Base-by-base conservation (phyloP, 2,888 invertebrate species). In the Trichogramma evanescens region DNA sequence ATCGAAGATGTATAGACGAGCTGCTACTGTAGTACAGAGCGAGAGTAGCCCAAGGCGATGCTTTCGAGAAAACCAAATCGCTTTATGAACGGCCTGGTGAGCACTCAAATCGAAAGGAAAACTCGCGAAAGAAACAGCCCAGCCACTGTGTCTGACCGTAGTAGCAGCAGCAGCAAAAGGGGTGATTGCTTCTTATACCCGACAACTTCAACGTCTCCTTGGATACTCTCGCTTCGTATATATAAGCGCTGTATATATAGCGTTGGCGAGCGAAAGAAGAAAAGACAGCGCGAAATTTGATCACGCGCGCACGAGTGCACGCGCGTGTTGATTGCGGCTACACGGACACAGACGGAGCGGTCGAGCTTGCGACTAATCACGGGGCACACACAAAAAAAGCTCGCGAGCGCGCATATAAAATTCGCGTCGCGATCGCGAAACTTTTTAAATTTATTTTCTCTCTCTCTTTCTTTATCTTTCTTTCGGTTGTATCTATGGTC, bases 31-130 rank as follows among this genome's bases (percentile, higher is more conserved):
- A 26, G 26, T 26, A 26, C 26, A 26, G 26, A 26, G 26, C 13
- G 0, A 26, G 26, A 2, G 26, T 26, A 26, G 26, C 26, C 26
- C 26, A 26, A 26, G 26, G 26, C 26, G 26, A 26, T 26, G 26
- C 26, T 26, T 26, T 26, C 26, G 26, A 40, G 46, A 7, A 7
- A 38, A 10, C 53, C 65, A 72, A 76, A 74, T 73, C 70, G 68
- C 67, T 74, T 76, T 73, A 74, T 71, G 71, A 73, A 74, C 70
- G 69, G 67, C 64, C 66, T 67, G 68, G 67, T 66, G 71, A 68
- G 61, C 66, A 57, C 65, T 10, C 13, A 50, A 53, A 60, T 60
- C 44, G 56, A 56, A 56, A 56, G 44, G 56, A 53, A 53, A 26
- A 26, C 26, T 26, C 26, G 26, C 26, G 26, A 26, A 26, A 26